Percentiles rank a stretch among this genome's conserved stretches.
These are phyloP conservation scores for Perccottus glenii DNA, from an alignment of 2,113 vertebrate genomes.

Conservation along the genomic window DNA sequence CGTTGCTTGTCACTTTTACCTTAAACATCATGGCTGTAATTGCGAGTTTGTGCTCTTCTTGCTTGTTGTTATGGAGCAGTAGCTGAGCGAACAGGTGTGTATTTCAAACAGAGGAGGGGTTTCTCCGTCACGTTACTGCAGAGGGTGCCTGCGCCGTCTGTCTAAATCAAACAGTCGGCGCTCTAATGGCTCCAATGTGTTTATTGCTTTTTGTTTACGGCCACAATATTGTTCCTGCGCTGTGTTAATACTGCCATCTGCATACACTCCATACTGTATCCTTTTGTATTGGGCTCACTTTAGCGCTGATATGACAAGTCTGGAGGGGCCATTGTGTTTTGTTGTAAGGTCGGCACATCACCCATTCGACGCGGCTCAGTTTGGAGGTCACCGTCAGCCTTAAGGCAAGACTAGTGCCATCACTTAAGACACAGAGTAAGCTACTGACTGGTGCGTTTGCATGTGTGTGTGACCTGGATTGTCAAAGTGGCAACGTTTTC, in stretches of 20 bases:
- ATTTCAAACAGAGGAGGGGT: conserved; percentile 12
- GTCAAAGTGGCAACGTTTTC: conserved; percentile 31
- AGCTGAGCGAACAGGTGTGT: conserved; percentile 21
- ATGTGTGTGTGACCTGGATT: conserved; percentile 56
- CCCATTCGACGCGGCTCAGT: conserved; percentile 5
- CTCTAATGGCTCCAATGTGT: conserved; percentile 12
- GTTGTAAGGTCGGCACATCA: conserved; percentile 34
- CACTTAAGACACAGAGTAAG: conserved; percentile 46
- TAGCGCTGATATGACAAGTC: conserved; percentile 11
- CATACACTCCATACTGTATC: conserved; percentile 25
- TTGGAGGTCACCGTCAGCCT: conserved; percentile 59
- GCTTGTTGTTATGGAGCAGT: not conserved
- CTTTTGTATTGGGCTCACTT: conserved; percentile 9
- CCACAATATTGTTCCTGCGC: conserved; percentile 20
- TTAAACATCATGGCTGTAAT: not conserved
- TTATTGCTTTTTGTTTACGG: conserved; percentile 41
- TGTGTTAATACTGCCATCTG: conserved; percentile 28
- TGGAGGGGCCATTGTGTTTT: conserved; percentile 25
- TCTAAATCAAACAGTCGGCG: conserved; percentile 18
- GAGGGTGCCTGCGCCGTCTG: conserved; percentile 2
- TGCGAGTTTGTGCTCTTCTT: not conserved
- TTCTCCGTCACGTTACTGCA: conserved; percentile 10
- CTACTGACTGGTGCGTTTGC: conserved; percentile 10
- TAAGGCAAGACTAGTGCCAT: conserved; percentile 52
- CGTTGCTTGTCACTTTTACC: no score